Conservation (phyloP, 2,888 invertebrate genomes). For the Mayetiola destructor region DNA sequence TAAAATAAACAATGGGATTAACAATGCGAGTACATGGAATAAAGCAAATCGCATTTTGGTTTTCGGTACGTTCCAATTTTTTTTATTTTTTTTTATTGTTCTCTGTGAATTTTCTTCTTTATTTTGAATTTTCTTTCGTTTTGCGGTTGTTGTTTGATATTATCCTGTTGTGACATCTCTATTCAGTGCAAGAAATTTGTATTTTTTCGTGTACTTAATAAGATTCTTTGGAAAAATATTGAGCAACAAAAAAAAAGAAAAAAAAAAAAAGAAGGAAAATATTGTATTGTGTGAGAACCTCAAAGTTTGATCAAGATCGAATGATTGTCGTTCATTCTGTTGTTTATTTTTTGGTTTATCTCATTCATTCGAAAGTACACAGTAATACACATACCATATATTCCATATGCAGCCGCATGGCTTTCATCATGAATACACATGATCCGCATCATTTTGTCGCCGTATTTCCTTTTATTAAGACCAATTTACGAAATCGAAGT, state of each 20-base stretch:
- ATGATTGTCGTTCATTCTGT: neutral
- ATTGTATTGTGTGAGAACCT: neutral
- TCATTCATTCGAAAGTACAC: too few species aligned
- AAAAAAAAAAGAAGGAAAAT: neutral
- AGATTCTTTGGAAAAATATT: too few species aligned
- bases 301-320: neutral
- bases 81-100: neutral
- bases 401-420: too few species aligned
- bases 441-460: constrained; percentile 1
- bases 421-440: too few species aligned
- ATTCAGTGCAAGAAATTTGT: neutral
- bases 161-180: constrained; percentile 10
- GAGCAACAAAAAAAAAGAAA: neutral
- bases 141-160: neutral
- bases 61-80: too few species aligned
- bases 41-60: neutral
- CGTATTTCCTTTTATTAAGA: neutral
- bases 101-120: neutral
- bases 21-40: neutral
- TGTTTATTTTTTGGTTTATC: too few species aligned
- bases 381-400: too few species aligned
- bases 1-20: neutral
- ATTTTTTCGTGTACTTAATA: neutral
- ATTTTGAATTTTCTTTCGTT: neutral
- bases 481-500: neutral